A percentile compares a stretch with the other conserved stretches of the same genome.
Conservation (phyloP, 2,113 vertebrate genomes). For the Dipodomys merriami region DNA sequence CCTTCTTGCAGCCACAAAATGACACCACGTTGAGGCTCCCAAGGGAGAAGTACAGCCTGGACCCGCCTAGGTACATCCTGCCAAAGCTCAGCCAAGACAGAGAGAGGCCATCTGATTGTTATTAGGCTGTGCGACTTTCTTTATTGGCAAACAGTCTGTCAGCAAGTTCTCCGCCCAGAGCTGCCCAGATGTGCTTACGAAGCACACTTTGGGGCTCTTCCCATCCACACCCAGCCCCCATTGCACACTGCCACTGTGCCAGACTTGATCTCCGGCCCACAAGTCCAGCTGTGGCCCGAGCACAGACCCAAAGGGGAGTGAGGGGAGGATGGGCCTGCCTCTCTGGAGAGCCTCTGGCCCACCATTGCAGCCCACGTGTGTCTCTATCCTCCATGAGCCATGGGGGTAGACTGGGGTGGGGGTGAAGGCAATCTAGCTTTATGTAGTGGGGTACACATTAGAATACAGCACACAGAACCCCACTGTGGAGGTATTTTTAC, state of each 20-base stretch:
- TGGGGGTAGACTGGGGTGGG: fast-evolving
- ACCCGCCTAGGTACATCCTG: conserved; percentile 60
- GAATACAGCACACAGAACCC: not conserved
- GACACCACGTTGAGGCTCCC: not conserved
- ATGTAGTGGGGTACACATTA: too few species aligned
- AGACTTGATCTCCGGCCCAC: conserved; percentile 64
- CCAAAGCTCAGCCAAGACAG: conserved; percentile 80
- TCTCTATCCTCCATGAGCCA: not conserved
- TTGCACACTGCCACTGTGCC: conserved; percentile 54
- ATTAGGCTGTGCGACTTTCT: conserved; percentile 87
- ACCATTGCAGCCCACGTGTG: not conserved
- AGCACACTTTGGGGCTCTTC: conserved; percentile 78
- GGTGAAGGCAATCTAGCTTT: not conserved
- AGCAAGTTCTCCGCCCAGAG: conserved; percentile 88
- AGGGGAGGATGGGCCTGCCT: not conserved
- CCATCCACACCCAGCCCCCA: conserved; percentile 69
- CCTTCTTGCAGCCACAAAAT: not conserved
- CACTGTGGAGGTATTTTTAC: not conserved
- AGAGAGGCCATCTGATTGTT: conserved; percentile 86
- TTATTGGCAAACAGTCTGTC: conserved; percentile 90
- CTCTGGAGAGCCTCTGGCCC: not conserved
- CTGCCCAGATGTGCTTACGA: conserved; percentile 88
- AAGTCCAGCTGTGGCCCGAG: conserved; percentile 6
- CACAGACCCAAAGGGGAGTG: not conserved
- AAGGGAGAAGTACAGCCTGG: not conserved